Percentiles rank a stretch among this genome's conserved stretches.
Evolutionary conservation across 1,140 invertebrate genomes (phyloP).

Genomic region (Diplogasteroides magnus): DNA sequence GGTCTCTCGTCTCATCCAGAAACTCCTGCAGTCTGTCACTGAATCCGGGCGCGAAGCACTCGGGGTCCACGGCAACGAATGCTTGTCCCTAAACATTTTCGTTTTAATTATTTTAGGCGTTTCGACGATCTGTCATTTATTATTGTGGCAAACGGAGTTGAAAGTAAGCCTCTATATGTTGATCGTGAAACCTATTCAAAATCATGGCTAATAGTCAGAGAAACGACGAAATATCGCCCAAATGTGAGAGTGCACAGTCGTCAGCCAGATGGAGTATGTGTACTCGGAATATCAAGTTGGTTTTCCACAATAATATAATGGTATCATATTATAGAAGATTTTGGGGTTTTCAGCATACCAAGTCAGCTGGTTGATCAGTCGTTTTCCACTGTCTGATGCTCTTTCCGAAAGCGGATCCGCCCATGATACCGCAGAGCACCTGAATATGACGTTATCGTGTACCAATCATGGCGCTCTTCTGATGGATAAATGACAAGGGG

Average conservation of each 20-base stretch:
- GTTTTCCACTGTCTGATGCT: constrained; percentile 73
- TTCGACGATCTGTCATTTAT: background rate
- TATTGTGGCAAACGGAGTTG: background rate
- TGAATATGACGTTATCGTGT: background rate
- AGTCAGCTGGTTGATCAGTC: constrained; percentile 65
- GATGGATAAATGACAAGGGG: no score
- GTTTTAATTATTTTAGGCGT: background rate
- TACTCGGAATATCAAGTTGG: no score
- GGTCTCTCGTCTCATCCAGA: constrained; percentile 56
- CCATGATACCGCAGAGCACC: constrained; percentile 59
- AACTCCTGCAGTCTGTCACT: constrained; percentile 67
- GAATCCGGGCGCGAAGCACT: constrained; percentile 74
- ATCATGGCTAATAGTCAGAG: no score
- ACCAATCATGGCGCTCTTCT: no score
- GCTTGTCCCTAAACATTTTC: constrained; percentile 67
- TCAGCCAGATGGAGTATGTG: no score
- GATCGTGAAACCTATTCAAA: no score
- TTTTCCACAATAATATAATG: no score
- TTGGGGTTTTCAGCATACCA: no score
- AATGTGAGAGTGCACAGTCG: no score
- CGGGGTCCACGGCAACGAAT: constrained; percentile 79
- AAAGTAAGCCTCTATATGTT: no score
- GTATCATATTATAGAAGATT: no score
- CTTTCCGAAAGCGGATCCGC: constrained; percentile 58
- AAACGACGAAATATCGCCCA: no score